These are phyloP conservation scores for Umimayanthus chanpuru DNA, from an alignment of 92 coral and sea anemone genomes.

Conservation along the genomic window DNA sequence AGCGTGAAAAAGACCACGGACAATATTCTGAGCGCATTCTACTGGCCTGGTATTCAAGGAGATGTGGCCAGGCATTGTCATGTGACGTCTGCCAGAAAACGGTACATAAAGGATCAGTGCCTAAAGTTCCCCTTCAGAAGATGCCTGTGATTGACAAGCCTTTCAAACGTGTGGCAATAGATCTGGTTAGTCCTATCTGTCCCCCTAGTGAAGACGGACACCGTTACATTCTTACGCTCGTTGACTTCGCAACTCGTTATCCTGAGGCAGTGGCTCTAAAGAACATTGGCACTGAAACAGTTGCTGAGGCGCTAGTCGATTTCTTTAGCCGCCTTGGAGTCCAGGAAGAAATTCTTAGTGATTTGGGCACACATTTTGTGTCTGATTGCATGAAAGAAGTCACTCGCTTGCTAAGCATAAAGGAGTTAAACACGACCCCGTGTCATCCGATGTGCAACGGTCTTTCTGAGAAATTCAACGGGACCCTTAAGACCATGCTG, in stretches of 20 bases:
- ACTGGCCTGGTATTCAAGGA: conserved; percentile 52
- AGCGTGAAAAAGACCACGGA: conserved; percentile 62
- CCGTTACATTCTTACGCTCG: conserved; percentile 27
- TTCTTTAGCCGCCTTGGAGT: conserved; percentile 24
- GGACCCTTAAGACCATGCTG: conserved; percentile 50
- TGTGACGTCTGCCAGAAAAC: conserved; percentile 72
- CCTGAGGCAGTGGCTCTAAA: conserved; percentile 23
- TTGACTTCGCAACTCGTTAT: conserved; percentile 43
- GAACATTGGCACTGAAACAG: conserved; percentile 42
- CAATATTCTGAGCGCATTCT: conserved; percentile 38
- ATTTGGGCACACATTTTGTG: conserved; percentile 58
- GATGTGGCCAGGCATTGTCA: conserved; percentile 49
- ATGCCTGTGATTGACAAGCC: conserved; percentile 80
- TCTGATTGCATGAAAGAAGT: conserved; percentile 62
- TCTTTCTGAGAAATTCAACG: conserved; percentile 52
- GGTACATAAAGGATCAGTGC: conserved; percentile 61
- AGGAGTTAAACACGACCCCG: conserved; percentile 47
- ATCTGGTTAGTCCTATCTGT: conserved; percentile 48
- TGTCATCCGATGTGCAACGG: conserved; percentile 62
- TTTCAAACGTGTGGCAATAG: conserved; percentile 54
- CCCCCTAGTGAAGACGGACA: conserved; percentile 29
- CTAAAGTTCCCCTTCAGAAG: conserved; percentile 57
- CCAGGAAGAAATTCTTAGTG: conserved; percentile 62
- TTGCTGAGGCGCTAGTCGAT: conserved; percentile 48
- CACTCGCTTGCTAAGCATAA: conserved; percentile 45